These are phyloP conservation scores for Drosophila seguyi DNA, from an alignment of 1,140 invertebrate genomes.

Conservation along the genomic window DNA sequence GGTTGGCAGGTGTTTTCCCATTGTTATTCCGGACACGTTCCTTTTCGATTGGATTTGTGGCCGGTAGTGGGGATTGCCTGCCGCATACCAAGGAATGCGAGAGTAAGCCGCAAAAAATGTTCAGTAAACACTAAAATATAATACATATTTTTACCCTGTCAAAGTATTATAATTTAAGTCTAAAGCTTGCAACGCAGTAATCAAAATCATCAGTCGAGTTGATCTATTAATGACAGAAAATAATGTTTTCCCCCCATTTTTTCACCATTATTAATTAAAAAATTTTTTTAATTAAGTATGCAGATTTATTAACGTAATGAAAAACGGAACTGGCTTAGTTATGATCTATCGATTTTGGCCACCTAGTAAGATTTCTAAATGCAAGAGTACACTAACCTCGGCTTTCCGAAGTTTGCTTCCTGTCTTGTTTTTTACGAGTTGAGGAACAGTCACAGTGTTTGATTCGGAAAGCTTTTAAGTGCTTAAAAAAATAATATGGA, in stretches of 20 bases:
- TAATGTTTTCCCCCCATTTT: no score
- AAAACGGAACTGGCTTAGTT: not conserved
- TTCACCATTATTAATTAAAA: no score
- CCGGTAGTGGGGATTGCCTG: constrained; percentile 22
- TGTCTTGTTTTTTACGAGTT: not conserved
- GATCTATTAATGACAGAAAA: no score
- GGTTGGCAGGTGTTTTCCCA: constrained; percentile 35
- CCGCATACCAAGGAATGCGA: constrained; percentile 30
- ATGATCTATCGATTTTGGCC: not conserved
- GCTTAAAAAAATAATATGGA: not conserved
- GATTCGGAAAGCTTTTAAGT: not conserved
- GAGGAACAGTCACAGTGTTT: constrained; percentile 11
- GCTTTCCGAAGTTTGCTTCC: not conserved
- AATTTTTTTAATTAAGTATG: no score
- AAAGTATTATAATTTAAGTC: no score
- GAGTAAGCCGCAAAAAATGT: constrained; percentile 9
- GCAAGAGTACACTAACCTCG: not conserved
- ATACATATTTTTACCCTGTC: not conserved
- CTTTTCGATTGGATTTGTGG: constrained; percentile 25
- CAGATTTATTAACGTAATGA: no score
- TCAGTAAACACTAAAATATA: constrained; percentile 2
- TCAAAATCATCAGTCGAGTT: no score
- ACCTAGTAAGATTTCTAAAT: not conserved
- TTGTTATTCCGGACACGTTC: constrained; percentile 35
- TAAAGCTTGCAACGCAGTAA: not conserved